phyloP scores from a whole-genome alignment of 2,797 vertebrate genomes.

The Gobio occitaniae region DNA sequence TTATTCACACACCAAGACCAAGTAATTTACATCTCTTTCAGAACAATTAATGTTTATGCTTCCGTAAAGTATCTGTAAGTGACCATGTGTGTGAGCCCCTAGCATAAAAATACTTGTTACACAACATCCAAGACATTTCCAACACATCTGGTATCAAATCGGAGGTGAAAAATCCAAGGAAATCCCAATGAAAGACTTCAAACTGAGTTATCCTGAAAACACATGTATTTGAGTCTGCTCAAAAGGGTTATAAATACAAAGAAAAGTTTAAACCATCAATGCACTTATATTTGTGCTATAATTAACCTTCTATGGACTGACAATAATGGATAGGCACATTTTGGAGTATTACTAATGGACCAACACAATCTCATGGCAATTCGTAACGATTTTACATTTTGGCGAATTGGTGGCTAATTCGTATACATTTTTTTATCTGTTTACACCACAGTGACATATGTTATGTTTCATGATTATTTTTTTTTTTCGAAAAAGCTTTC shows the following conservation, averaged over 20 bases:
- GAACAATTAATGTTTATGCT: slow-evolving; percentile 60
- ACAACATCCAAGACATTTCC: neutral
- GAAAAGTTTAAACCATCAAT: no score
- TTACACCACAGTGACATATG: neutral
- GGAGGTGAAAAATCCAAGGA: neutral
- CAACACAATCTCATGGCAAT: neutral
- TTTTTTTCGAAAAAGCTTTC: neutral
- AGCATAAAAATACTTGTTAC: neutral
- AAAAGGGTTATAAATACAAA: neutral
- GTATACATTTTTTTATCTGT: fast-evolving
- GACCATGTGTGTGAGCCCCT: slow-evolving; percentile 7
- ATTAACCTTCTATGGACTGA: neutral
- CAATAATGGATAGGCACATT: neutral
- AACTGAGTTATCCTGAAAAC: neutral
- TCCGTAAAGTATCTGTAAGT: slow-evolving; percentile 47
- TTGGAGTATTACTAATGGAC: neutral
- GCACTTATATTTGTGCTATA: slow-evolving; percentile 2
- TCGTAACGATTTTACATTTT: neutral
- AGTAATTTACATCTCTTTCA: slow-evolving; percentile 41
- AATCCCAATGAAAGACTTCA: slow-evolving; percentile 2
- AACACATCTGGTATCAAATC: slow-evolving; percentile 30
- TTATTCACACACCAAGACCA: neutral
- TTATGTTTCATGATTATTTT: neutral
- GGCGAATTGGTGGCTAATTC: neutral
- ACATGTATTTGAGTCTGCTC: neutral